Evolutionary conservation across 2,888 invertebrate genomes (phyloP), one percentile per base, ranked within the genome.

Genomic region (Alentia gelatinosa): DNA sequence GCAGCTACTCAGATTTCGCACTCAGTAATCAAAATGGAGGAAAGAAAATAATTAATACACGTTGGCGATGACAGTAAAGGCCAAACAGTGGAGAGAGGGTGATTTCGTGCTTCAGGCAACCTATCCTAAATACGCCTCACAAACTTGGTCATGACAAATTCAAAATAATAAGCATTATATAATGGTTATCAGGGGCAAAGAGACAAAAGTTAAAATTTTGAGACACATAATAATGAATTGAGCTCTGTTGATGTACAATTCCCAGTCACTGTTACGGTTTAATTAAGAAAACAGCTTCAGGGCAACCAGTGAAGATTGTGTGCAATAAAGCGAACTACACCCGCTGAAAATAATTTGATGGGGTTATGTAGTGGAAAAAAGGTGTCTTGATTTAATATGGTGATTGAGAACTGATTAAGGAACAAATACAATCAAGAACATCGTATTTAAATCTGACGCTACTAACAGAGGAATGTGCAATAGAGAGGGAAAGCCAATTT

Each of bases 311-410:
- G 68, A 30, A 68, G 68, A 68, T 68, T 68, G 68, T 68, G 68
- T 68, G 33, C 68, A 9, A 68, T 56, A 68, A 68, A 68, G 68
- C 68, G 26, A 68, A 68, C 68, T 68, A 68, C 12, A 68, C 83
- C 83, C 83, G 83, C 83, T 83, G 83, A 83, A 83, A 83, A 39
- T 35, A 83, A 83, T 39, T 39, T 68, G 68, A 68, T 68, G 26
- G 26, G 68, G 26, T 68, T 68, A 68, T 68, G 68, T 68, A 30
- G 68, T 68, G 68, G 30, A 68, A 68, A 68, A 68, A 63, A n/a
- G 33, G 26, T 30, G 19, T 30, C 33, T 26, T 68, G 30, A 30
- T 68, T 68, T 1, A 68, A 68, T 68, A 30, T 68, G 33, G 26
- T 68, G 30, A 68, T 68, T 30, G 30, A 68, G 33, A 68, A 68